phyloP scores from a whole-genome alignment of 2,888 invertebrate genomes.

The Leptopterna dolabrata region DNA sequence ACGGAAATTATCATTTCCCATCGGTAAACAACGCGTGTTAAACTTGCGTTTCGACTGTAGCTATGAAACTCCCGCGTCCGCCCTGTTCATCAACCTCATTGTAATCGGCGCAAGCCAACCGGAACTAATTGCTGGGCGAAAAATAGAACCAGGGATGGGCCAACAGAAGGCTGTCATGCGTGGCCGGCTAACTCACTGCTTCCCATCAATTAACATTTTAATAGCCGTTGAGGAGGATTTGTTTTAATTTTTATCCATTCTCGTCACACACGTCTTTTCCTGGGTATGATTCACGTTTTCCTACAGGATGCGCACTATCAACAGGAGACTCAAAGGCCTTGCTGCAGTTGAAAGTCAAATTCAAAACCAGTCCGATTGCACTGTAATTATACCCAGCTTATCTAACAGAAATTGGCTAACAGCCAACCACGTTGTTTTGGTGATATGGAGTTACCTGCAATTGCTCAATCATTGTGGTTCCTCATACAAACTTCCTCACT shows the following conservation, averaged over 20 bases:
- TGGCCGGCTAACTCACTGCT: not conserved
- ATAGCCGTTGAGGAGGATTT: not conserved
- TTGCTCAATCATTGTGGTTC: too few relatives aligned
- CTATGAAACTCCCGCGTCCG: not conserved
- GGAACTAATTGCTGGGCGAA: not conserved
- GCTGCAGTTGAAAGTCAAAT: too few relatives aligned
- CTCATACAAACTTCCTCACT: too few relatives aligned
- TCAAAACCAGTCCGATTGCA: too few relatives aligned
- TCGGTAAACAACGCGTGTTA: not conserved
- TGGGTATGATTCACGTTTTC: not conserved
- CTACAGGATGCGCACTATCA: not conserved
- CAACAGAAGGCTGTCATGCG: not conserved
- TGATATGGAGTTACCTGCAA: too few relatives aligned
- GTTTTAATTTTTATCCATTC: not conserved
- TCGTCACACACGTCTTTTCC: not conserved
- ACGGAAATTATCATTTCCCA: too few relatives aligned
- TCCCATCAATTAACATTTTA: not conserved
- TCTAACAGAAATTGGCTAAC: too few relatives aligned
- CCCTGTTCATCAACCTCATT: not conserved
- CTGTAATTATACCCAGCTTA: too few relatives aligned
- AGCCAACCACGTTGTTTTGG: too few relatives aligned
- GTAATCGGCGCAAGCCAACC: not conserved
- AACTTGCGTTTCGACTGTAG: not conserved
- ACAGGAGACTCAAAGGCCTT: too few relatives aligned
- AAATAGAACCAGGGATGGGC: slow-evolving; percentile 7